These are phyloP conservation scores for Echinops telfairi DNA, from an alignment of 2,113 vertebrate species.

Conservation along the genomic window DNA sequence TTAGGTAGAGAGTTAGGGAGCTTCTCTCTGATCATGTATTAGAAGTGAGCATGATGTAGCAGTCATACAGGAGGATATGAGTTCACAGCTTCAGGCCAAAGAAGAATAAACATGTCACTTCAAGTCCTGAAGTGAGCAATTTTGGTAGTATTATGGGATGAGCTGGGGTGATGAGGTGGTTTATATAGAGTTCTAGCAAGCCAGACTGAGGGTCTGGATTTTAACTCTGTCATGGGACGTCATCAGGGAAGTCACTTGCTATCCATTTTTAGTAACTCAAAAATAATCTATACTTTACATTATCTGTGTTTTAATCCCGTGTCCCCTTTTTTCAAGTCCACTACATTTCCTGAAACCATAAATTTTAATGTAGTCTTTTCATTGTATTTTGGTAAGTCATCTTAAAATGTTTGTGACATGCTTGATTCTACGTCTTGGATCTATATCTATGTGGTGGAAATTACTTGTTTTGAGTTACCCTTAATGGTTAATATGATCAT, in stretches of 20 bases:
- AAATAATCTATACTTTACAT: neutral
- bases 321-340: neutral
- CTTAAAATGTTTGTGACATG: neutral
- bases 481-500: neutral
- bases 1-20: neutral
- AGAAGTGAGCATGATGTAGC: neutral
- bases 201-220: too few species aligned
- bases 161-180: too few species aligned
- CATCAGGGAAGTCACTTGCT: neutral
- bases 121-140: neutral
- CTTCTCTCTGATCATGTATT: neutral
- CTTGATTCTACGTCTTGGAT: neutral
- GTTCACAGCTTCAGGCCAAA: too few species aligned
- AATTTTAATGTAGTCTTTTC: too few species aligned
- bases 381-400: conserved; percentile 27
- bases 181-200: neutral
- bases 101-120: neutral
- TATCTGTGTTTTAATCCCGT: neutral
- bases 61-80: neutral
- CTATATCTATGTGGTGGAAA: neutral
- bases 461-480: neutral
- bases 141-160: too few species aligned
- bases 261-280: neutral
- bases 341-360: neutral
- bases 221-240: too few species aligned